These are phyloP conservation scores for Egretta garzetta DNA, from an alignment of 2,113 vertebrate species.

Conservation along the genomic window DNA sequence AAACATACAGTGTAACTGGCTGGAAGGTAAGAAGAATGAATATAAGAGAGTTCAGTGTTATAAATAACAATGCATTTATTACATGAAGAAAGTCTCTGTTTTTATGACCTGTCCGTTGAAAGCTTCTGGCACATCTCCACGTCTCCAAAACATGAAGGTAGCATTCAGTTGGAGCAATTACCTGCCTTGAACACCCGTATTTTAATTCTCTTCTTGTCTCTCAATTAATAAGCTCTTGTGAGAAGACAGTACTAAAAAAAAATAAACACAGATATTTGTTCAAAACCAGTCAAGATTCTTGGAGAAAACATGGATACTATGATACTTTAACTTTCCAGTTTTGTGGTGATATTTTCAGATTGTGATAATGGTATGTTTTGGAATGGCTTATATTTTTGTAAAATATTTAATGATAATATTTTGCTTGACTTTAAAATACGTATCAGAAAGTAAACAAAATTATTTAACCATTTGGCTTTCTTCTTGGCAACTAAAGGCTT, in stretches of 20 bases:
- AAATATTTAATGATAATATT: neutral
- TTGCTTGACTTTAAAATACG: neutral
- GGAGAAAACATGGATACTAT: neutral
- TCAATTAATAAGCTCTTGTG: neutral
- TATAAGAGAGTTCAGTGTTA: neutral
- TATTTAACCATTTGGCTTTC: neutral
- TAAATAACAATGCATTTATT: neutral
- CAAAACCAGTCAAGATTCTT: neutral
- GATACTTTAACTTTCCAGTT: neutral
- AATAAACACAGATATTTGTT: neutral
- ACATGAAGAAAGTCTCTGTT: neutral
- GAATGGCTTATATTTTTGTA: neutral
- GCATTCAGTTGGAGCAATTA: neutral
- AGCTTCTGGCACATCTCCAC: neutral
- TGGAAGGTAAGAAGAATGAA: constrained; percentile 87
- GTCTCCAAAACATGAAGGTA: neutral
- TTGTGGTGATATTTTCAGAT: neutral
- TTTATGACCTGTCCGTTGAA: neutral
- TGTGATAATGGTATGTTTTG: neutral
- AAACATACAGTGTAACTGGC: constrained; percentile 94
- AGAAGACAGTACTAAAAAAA: neutral
- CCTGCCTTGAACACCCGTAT: neutral
- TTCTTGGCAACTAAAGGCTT: neutral
- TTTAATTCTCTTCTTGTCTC: neutral
- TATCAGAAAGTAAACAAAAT: neutral